phyloP scores from a whole-genome alignment of 2,888 invertebrate genomes.

The Eumerus sabulonum region DNA sequence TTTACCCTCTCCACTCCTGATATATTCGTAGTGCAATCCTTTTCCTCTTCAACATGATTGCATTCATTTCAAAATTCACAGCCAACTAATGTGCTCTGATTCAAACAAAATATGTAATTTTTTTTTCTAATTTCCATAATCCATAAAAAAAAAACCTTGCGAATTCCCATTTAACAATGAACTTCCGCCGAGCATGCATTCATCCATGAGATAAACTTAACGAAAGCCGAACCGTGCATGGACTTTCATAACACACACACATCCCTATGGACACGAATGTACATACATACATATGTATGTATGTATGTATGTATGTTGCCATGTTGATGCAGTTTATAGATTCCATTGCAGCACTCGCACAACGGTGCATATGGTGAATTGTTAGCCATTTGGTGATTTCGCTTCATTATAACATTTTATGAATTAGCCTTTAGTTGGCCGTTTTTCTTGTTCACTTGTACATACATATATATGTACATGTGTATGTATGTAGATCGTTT shows the following conservation, averaged over 20 bases:
- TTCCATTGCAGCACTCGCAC: conserved; percentile 14
- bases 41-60: no score
- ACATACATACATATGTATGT: no score
- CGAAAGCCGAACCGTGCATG: conserved; percentile 21
- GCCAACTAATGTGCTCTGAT: no score
- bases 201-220: conserved; percentile 38
- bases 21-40: no score
- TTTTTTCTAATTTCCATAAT: background rate
- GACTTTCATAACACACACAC: no score
- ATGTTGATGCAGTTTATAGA: conserved; percentile 29
- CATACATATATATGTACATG: no score
- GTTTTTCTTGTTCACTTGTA: no score
- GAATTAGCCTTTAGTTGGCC: background rate
- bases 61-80: no score
- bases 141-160: background rate
- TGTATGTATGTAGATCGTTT: no score
- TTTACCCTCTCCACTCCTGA: no score
- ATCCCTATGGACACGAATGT: no score
- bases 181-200: conserved; percentile 47
- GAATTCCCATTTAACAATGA: conserved; percentile 36
- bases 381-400: background rate
- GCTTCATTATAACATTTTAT: background rate
- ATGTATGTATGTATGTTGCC: background rate
- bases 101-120: background rate
- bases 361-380: conserved; percentile 4